These are phyloP conservation scores for Nomada ferruginata DNA, from an alignment of 2,888 invertebrate genomes.

Conservation along the genomic window DNA sequence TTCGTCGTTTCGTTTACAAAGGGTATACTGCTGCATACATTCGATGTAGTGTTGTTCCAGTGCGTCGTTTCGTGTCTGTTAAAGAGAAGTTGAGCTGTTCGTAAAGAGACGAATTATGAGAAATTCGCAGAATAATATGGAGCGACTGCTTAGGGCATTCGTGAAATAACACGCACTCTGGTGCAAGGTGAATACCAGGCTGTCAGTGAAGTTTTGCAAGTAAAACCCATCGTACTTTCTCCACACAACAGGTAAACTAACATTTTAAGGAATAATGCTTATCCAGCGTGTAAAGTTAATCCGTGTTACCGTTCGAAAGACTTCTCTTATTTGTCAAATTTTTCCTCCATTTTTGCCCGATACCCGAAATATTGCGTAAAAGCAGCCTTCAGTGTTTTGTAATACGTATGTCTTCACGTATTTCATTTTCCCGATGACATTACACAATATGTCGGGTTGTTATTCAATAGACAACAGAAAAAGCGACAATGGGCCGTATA, in stretches of 20 bases:
- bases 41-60: constrained; percentile 23
- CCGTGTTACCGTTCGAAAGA: not conserved
- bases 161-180: constrained; percentile 76
- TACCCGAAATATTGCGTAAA: constrained; percentile 17
- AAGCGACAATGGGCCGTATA: not conserved
- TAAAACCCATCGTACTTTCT: constrained; percentile 41
- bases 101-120: constrained; percentile 66
- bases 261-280: constrained; percentile 8
- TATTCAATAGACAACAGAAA: constrained; percentile 2
- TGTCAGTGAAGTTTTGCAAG: constrained; percentile 41
- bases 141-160: constrained; percentile 68
- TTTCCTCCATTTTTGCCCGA: not conserved
- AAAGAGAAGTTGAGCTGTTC: constrained; percentile 27
- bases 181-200: constrained; percentile 54
- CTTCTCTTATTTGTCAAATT: not conserved
- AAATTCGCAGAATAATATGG: constrained; percentile 63
- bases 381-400: not conserved
- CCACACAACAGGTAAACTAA: constrained; percentile 45
- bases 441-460: not conserved
- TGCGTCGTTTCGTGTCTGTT: constrained; percentile 25
- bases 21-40: constrained; percentile 21
- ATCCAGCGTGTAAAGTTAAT: not conserved
- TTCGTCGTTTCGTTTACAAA: constrained; percentile 24
- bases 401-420: not conserved
- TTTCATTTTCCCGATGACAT: constrained; percentile 5